Base-by-base conservation (phyloP, 2,797 vertebrate genomes). In the Eulemur rubriventer region DNA sequence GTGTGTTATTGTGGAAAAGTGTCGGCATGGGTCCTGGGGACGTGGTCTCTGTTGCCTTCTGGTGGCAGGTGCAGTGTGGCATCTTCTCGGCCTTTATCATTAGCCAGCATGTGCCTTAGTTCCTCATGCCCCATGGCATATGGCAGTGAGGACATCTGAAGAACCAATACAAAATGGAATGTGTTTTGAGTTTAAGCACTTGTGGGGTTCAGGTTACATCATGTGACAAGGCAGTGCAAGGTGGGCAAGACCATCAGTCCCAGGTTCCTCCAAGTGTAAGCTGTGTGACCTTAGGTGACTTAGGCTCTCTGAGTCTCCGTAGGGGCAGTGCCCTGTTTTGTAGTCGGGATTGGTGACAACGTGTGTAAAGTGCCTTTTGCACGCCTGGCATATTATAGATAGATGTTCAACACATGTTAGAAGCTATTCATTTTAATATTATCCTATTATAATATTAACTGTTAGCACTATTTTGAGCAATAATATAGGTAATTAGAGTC, bases 301-400 rank as follows among this genome's bases (percentile, higher is more conserved):
- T 35, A 22, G 59, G 11, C 43, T 72, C 57, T 50, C 41, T 3
- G 41, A 67, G 52, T 85, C 69, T 57, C 82, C 12, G 3, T 1
- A 1, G 20, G 16, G 24, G 17, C 13, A 26, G 30, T 30, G 28
- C 6, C 8, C 13, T 0, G 1, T 13, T 41, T 0, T 16, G 70
- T 17, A 22, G 16, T 61, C 10, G 22, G 43, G 30, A 1, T 22
- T 35, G 52, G 24, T 9, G 41, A 43, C 10, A 6, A 1, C 0
- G 4, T 18, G 2, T 2, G 1, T 52, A 18, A 22, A 55, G 50
- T 20, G 8, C 82, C 70, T 38, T 3, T 7, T 18, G 12, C 13
- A 1, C 11, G 6, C 69, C 28, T 4, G 11, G 33, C 67, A 6
- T n/a, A 2, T 35, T 35, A 4, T 0, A 80, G 63, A 6, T 0